Evolutionary conservation across 1,140 invertebrate genomes (phyloP).

Genomic region (Philotrypesis tridentata): DNA sequence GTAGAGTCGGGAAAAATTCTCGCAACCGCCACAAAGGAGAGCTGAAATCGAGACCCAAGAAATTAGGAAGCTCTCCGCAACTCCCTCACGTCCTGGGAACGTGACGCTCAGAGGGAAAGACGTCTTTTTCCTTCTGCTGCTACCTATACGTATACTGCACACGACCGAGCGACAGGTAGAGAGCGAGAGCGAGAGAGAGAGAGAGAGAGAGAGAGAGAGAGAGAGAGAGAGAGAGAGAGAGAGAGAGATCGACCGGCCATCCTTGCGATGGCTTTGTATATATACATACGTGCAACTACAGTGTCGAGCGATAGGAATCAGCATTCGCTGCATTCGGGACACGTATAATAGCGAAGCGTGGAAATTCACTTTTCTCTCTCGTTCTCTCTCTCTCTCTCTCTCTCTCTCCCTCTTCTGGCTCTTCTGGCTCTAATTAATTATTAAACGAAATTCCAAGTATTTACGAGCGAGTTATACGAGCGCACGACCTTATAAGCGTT

Average conservation of each 20-base stretch:
- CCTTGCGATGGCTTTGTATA: background rate
- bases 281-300: background rate
- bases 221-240: background rate
- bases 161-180: background rate
- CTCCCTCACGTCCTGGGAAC: constrained; percentile 4
- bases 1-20: background rate
- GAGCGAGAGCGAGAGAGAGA: background rate
- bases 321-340: background rate
- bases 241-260: background rate
- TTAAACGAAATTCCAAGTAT: background rate
- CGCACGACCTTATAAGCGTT: background rate
- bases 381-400: background rate
- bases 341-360: background rate
- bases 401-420: background rate
- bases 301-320: background rate
- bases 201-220: background rate
- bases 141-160: too few species aligned
- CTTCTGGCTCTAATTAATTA: background rate
- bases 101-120: background rate
- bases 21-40: background rate
- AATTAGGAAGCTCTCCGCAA: background rate
- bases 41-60: background rate
- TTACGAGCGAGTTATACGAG: background rate
- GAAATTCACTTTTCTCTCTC: background rate
- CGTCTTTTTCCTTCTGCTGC: background rate